Evolutionary conservation across 2,113 vertebrate species (phyloP).

Genomic region (Charadrius vociferus): DNA sequence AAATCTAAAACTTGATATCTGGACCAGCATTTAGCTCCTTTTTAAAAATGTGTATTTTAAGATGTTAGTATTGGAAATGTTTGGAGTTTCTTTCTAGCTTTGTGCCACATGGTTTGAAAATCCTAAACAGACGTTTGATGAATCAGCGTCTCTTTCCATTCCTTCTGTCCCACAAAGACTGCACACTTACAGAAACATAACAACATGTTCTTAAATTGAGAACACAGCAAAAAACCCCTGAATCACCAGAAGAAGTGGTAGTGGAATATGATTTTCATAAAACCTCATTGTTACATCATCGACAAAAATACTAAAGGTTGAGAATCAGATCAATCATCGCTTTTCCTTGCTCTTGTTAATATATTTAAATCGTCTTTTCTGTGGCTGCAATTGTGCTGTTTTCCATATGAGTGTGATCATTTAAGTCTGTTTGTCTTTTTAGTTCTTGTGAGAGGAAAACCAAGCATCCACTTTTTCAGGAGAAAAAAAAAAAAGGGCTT

Average conservation of each 20-base stretch:
- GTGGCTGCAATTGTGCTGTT: neutral
- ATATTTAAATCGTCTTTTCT: neutral
- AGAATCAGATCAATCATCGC: neutral
- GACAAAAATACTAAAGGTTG: neutral
- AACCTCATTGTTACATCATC: neutral
- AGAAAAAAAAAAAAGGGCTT: neutral
- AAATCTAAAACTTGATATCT: neutral
- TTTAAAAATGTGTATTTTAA: neutral
- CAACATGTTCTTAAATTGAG: constrained; percentile 38
- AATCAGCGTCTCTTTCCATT: constrained; percentile 39
- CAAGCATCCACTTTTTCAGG: neutral
- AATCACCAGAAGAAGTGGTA: neutral
- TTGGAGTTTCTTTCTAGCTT: constrained; percentile 28
- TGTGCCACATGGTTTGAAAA: constrained; percentile 33
- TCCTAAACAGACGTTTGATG: constrained; percentile 17
- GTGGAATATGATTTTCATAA: neutral
- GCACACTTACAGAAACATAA: neutral
- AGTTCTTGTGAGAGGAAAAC: neutral
- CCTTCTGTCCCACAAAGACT: constrained; percentile 16
- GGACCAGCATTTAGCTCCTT: neutral
- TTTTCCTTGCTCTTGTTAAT: neutral
- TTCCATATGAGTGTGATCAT: neutral
- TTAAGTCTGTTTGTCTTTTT: neutral
- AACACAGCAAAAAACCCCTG: neutral
- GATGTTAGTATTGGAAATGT: neutral